Conservation (phyloP, 53 echinoderm and acorn worm genomes). For the Paracentrotus lividus region DNA sequence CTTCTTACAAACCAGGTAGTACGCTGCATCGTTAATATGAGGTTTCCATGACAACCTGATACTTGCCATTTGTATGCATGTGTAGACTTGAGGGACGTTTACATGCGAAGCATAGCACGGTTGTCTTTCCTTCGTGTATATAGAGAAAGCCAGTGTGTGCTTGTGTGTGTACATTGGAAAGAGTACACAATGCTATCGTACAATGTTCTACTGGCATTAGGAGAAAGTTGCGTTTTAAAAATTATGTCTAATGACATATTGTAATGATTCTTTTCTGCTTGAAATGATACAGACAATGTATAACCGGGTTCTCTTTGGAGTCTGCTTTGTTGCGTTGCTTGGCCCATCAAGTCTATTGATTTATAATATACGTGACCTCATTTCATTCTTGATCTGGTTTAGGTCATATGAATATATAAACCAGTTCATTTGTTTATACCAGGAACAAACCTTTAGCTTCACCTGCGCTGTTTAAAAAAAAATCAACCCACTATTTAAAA, state of each 20-base stretch:
- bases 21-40: conserved; percentile 33
- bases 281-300: conserved; percentile 8
- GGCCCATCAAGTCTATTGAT: background rate
- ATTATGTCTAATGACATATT: background rate
- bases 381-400: background rate
- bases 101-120: background rate
- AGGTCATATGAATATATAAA: background rate
- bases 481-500: too few relatives aligned
- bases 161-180: conserved; percentile 10
- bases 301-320: background rate
- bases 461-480: too few relatives aligned
- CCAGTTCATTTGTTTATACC: too few relatives aligned
- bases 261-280: background rate
- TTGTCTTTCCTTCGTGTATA: background rate
- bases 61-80: conserved; percentile 60
- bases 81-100: conserved; percentile 33
- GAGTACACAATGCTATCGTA: background rate
- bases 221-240: background rate
- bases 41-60: conserved; percentile 65
- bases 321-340: background rate
- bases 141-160: background rate
- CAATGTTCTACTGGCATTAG: background rate
- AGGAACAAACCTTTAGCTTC: too few relatives aligned
- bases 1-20: conserved; percentile 35
- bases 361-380: background rate